Evolutionary conservation across 2,888 invertebrate genomes (phyloP).

Genomic region (Cancer borealis): DNA sequence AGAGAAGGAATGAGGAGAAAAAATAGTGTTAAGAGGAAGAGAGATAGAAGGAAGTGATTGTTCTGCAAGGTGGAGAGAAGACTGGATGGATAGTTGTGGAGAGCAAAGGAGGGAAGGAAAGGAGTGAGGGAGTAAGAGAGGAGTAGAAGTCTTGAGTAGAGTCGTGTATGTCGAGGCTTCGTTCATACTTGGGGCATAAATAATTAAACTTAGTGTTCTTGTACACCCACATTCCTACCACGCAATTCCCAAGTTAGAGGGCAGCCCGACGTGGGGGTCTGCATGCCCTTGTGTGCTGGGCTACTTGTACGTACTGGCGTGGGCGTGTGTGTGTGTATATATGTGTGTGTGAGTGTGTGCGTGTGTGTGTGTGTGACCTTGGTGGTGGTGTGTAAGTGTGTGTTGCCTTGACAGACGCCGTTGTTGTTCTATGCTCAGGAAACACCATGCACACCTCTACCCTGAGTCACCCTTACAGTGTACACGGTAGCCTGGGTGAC

Average conservation of each 20-base stretch:
- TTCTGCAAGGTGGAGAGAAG: not conserved
- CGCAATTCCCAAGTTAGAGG: not conserved
- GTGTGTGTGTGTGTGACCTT: no score
- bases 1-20: not conserved
- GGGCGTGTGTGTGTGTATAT: not conserved
- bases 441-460: not conserved
- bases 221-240: conserved; percentile 45
- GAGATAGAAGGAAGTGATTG: not conserved
- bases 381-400: not conserved
- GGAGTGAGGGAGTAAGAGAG: not conserved
- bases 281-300: not conserved
- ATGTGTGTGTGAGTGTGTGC: no score
- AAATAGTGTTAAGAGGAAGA: not conserved
- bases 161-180: not conserved
- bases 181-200: not conserved
- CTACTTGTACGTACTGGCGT: not conserved
- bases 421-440: not conserved
- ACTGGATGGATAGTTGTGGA: not conserved
- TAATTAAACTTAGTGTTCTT: conserved; percentile 53
- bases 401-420: not conserved
- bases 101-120: not conserved
- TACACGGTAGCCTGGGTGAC: not conserved
- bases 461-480: not conserved
- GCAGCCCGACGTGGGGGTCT: not conserved
- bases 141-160: not conserved